A percentile compares a stretch with the other conserved stretches of the same genome.
phyloP scores from a whole-genome alignment of 2,113 vertebrate species.

The Megaceryle torquata region DNA sequence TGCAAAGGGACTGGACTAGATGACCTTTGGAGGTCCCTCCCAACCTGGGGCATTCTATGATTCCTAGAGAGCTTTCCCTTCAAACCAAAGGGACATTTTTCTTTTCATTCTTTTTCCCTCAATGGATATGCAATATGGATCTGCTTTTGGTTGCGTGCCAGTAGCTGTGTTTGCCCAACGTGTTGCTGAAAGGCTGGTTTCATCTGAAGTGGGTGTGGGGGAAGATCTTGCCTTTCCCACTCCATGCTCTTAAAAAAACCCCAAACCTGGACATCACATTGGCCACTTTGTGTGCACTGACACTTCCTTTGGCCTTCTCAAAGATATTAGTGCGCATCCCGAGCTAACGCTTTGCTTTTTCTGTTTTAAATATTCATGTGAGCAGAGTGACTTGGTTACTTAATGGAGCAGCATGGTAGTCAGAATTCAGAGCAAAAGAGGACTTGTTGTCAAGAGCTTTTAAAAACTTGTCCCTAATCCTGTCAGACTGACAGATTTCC shows the following conservation, averaged over 20 bases:
- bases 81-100: background rate
- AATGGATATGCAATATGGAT: background rate
- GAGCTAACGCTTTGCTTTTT: slow-evolving; percentile 28
- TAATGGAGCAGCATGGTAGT: background rate
- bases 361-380: slow-evolving; percentile 57
- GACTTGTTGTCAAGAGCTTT: background rate
- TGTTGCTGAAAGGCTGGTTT: background rate
- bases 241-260: background rate
- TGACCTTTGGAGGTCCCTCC: too few relatives aligned
- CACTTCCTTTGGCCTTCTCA: background rate
- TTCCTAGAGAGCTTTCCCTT: background rate
- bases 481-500: background rate
- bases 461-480: background rate
- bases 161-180: accelerated
- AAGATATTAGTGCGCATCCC: background rate
- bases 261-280: background rate
- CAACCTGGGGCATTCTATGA: background rate
- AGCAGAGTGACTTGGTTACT: background rate
- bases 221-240: background rate
- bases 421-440: background rate
- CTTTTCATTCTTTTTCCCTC: background rate
- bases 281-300: background rate
- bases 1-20: too few relatives aligned
- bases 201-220: background rate
- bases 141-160: background rate